phyloP scores from a whole-genome alignment of 37 sponge, comb jelly and placozoan species.

The Mnemiopsis leidyi region DNA sequence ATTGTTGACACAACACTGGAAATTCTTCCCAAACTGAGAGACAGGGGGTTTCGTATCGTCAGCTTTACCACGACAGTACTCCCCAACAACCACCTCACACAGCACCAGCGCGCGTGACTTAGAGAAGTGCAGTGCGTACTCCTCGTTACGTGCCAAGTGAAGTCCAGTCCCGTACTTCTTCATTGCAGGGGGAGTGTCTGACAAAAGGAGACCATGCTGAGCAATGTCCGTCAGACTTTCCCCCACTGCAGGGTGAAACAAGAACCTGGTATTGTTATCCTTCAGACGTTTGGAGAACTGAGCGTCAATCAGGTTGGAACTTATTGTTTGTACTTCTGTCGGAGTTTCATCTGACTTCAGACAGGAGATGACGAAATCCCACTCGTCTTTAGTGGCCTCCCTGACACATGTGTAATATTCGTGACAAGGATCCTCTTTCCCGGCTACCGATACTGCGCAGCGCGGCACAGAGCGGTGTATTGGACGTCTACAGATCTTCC shows the following conservation, averaged over 20 bases:
- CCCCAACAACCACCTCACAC: conserved; percentile 12
- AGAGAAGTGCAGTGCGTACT: conserved; percentile 17
- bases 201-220: conserved; percentile 18
- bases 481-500: conserved; percentile 34
- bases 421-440: neutral
- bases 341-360: conserved; percentile 1
- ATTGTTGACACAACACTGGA: conserved; percentile 45
- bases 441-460: neutral
- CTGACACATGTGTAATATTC: conserved; percentile 1
- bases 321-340: neutral
- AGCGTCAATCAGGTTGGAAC: neutral
- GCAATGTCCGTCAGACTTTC: neutral
- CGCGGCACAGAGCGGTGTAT: conserved; percentile 39
- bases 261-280: neutral
- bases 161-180: conserved; percentile 62
- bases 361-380: neutral
- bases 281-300: conserved; percentile 6
- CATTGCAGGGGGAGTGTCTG: conserved; percentile 27
- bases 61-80: conserved; percentile 41
- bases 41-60: neutral
- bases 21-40: neutral
- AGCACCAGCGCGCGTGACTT: neutral
- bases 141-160: conserved; percentile 1
- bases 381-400: neutral
- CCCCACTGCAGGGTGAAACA: conserved; percentile 38